Evolutionary conservation across 2,888 invertebrate genomes (phyloP), one percentile per base, ranked within the genome.

Genomic region (Bombyx huttoni): DNA sequence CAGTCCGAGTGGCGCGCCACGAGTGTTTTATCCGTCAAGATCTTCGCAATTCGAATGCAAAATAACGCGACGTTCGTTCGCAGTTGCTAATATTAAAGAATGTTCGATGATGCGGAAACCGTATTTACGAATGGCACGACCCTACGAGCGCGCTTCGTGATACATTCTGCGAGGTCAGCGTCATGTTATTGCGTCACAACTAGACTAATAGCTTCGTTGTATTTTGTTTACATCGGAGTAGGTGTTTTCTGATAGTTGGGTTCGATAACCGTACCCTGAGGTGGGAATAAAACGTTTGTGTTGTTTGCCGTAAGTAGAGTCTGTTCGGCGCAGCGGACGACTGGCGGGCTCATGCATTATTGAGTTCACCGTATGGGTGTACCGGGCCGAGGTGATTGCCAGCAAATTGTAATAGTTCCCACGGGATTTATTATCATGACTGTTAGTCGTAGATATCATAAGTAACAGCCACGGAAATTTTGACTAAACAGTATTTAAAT

Each of bases 371-470:
- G 69, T 67, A 66, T 63, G 67, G 60, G 67, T 56, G 60, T 61
- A 57, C 63, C 62, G 58, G 64, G 69, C 67, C 67, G 63, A 67
- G 69, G 70, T 70, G 75, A 75, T 73, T 74, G 72, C 71, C 58
- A 67, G 70, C 75, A 75, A 78, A 78, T 73, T 76, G 80, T 75
- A 74, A 74, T 73, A 72, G 69, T 81, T 84, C 82, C 75, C 82
- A 81, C 70, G 78, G 75, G 76, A 70, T 64, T 64, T 64, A 63
- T 58, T 60, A 61, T 61, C 65, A 58, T 65, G 64, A 65, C 65
- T 60, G 61, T 63, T 54, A 56, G 58, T 58, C 53, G 56, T 64
- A 53, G 40, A 40, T 12, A 40, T 40, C 8, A 40, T 7, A 1
- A 40, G 40, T 12, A 40, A 24, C 5, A 24, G 24, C 24, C 5